A percentile compares a stretch with the other conserved stretches of the same genome.
These are phyloP conservation scores for Acanthosoma haemorrhoidale DNA, from an alignment of 2,888 invertebrate species.

Conservation along the genomic window DNA sequence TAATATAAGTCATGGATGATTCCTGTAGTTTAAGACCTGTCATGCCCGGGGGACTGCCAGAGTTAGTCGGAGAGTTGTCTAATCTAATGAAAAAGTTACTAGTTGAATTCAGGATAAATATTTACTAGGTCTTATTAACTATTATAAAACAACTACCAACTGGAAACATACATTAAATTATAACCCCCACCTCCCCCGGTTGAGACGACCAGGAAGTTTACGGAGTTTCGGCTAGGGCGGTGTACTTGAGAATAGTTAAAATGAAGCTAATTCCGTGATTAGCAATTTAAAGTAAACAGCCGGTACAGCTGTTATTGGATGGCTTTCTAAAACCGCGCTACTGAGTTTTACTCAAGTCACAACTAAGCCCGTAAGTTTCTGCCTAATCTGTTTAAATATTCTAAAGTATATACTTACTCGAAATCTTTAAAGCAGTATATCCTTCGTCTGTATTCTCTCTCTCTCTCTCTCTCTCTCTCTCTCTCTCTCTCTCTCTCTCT, in stretches of 20 bases:
- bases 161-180: too few relatives aligned
- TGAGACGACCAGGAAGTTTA: too few relatives aligned
- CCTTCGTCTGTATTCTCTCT: background rate
- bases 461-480: background rate
- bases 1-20: too few relatives aligned
- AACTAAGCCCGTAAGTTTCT: background rate
- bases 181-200: too few relatives aligned
- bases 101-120: too few relatives aligned
- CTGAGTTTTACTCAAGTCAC: background rate
- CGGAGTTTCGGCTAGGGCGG: background rate
- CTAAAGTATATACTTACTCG: background rate
- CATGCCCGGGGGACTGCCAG: too few relatives aligned
- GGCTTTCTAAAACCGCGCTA: background rate
- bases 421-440: background rate
- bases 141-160: too few relatives aligned
- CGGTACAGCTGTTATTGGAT: background rate
- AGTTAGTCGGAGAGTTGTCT: too few relatives aligned
- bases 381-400: background rate
- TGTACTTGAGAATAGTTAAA: background rate
- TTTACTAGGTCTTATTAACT: too few relatives aligned
- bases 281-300: constrained; percentile 4
- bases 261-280: background rate
- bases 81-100: too few relatives aligned
- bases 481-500: constrained; percentile 6
- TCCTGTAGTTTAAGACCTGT: too few relatives aligned